Percentiles rank a stretch among this genome's conserved stretches.
Conservation (phyloP, 2,113 vertebrate genomes). For the Bettongia penicillata region DNA sequence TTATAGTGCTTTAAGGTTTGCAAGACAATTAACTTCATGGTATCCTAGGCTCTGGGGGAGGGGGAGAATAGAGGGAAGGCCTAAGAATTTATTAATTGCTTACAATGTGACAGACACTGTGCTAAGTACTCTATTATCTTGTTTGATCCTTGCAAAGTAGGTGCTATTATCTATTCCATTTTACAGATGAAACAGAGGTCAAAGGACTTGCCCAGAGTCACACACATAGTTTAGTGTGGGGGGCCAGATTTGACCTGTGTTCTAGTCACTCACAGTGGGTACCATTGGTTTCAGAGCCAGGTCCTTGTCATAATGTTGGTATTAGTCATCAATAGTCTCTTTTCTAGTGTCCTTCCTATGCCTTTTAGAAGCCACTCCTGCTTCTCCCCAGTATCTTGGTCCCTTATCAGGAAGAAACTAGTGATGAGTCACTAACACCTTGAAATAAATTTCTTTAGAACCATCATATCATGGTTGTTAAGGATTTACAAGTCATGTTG, state of each 20-base stretch:
- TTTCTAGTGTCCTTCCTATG: too few relatives aligned
- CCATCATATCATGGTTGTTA: too few relatives aligned
- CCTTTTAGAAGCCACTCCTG: too few relatives aligned
- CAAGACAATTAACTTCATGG: not conserved
- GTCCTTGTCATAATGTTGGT: too few relatives aligned
- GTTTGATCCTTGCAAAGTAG: not conserved
- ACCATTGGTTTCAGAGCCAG: too few relatives aligned
- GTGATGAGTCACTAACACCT: too few relatives aligned
- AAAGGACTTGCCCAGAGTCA: not conserved
- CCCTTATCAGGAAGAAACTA: too few relatives aligned
- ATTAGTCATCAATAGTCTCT: too few relatives aligned
- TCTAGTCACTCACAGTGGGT: not conserved
- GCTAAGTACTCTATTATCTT: not conserved
- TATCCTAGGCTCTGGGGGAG: not conserved
- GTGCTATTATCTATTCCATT: too few relatives aligned
- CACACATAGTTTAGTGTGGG: not conserved
- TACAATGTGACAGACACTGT: not conserved
- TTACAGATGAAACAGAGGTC: not conserved
- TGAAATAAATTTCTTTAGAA: too few relatives aligned
- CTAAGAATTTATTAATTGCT: not conserved
- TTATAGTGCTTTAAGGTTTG: not conserved
- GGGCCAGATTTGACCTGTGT: not conserved
- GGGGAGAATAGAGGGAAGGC: not conserved
- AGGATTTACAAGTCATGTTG: too few relatives aligned
- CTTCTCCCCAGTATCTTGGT: too few relatives aligned